Evolutionary conservation across 2,888 invertebrate genomes (phyloP).

Genomic region (Caenorhabditis imperialis): DNA sequence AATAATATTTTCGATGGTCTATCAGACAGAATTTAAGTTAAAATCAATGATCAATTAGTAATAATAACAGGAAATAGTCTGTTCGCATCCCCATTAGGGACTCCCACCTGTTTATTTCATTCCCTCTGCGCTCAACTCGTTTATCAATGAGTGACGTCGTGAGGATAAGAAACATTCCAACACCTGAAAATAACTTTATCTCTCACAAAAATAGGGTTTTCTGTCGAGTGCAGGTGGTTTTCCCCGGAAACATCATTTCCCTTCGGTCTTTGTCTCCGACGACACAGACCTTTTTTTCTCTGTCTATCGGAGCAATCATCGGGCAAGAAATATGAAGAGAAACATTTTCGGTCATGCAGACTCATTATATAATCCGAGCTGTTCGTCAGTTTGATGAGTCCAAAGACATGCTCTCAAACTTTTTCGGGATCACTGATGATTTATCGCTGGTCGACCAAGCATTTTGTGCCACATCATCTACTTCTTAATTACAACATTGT

Average conservation of each 20-base stretch:
- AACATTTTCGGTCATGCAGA: neutral
- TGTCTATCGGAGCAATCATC: constrained; percentile 19
- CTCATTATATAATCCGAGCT: constrained; percentile 36
- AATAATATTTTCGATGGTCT: neutral
- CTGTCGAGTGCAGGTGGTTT: no score
- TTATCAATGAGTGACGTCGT: no score
- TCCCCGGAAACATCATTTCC: no score
- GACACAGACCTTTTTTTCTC: neutral
- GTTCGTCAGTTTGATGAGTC: constrained; percentile 50
- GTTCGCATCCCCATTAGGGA: no score
- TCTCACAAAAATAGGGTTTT: neutral
- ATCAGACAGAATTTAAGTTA: no score
- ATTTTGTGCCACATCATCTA: constrained; percentile 20
- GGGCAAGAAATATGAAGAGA: neutral
- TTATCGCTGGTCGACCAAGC: constrained; percentile 22
- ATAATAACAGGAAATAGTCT: no score
- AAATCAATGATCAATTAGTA: no score
- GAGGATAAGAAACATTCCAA: no score
- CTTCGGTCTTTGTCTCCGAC: no score
- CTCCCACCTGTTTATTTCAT: no score
- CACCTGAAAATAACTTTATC: neutral
- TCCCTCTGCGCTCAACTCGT: no score
- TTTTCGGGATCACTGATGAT: constrained; percentile 35
- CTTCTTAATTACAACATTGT: no score
- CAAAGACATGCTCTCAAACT: constrained; percentile 18